phyloP scores from a whole-genome alignment of 2,113 vertebrate species.

The Canis aureus region DNA sequence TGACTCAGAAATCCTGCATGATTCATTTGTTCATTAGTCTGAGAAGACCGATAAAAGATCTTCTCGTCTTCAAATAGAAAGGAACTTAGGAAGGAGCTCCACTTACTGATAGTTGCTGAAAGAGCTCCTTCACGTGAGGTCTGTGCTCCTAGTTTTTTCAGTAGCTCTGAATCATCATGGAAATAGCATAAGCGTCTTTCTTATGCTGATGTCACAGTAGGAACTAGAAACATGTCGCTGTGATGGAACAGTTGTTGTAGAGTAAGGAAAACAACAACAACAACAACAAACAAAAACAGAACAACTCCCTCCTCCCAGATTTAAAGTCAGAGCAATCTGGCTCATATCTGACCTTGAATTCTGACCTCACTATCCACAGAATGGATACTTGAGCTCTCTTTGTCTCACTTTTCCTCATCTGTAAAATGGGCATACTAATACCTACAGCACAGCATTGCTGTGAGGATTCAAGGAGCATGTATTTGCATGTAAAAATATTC shows the following conservation, averaged over 20 bases:
- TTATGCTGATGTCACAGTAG: not conserved
- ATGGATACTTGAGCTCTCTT: not conserved
- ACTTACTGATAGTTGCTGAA: conserved; percentile 6
- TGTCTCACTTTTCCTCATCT: conserved; percentile 47
- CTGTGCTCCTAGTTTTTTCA: not conserved
- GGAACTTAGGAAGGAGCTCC: not conserved
- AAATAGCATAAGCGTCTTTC: not conserved
- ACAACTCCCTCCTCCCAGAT: not conserved
- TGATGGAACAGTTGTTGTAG: not conserved
- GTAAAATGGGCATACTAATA: not conserved
- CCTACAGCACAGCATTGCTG: not conserved
- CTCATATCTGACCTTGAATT: not conserved
- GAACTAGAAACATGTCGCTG: not conserved
- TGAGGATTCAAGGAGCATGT: not conserved
- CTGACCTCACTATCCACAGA: not conserved
- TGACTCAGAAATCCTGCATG: conserved; percentile 40
- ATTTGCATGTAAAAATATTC: not conserved
- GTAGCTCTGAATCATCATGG: not conserved
- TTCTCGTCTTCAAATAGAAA: conserved; percentile 37
- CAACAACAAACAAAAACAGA: too few species aligned
- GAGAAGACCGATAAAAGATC: not conserved
- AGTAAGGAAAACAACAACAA: not conserved
- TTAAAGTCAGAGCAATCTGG: not conserved
- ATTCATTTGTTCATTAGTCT: not conserved
- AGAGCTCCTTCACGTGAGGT: not conserved